Conservation (phyloP, 2,113 vertebrate species). For the Oceanites oceanicus region DNA sequence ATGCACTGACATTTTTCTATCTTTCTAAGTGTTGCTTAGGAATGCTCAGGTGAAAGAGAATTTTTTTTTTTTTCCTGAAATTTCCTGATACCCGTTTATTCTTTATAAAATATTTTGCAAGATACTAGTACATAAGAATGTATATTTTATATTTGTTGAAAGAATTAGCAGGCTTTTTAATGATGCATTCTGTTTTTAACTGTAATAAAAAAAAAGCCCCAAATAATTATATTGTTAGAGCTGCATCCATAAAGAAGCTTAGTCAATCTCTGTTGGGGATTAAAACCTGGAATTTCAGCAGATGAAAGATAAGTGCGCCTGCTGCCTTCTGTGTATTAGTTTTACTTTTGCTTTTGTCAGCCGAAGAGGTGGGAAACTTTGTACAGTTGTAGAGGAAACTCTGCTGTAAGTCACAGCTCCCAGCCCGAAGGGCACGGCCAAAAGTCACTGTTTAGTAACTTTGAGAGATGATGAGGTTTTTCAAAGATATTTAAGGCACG, state of each 20-base stretch:
- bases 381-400: neutral
- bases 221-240: neutral
- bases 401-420: neutral
- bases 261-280: neutral
- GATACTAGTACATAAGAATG: neutral
- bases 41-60: neutral
- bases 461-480: neutral
- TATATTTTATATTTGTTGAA: neutral
- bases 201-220: neutral
- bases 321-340: neutral
- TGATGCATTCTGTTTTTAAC: neutral
- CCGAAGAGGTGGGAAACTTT: neutral
- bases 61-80: neutral
- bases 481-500: accelerated
- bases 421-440: too few species aligned
- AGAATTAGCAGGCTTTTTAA: neutral
- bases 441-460: neutral
- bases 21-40: neutral
- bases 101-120: neutral
- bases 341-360: neutral
- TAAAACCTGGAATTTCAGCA: neutral
- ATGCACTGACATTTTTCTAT: neutral
- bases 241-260: neutral
- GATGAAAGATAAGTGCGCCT: neutral
- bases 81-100: neutral